phyloP scores from a whole-genome alignment of 2,113 vertebrate species.

The Helogale parvula region DNA sequence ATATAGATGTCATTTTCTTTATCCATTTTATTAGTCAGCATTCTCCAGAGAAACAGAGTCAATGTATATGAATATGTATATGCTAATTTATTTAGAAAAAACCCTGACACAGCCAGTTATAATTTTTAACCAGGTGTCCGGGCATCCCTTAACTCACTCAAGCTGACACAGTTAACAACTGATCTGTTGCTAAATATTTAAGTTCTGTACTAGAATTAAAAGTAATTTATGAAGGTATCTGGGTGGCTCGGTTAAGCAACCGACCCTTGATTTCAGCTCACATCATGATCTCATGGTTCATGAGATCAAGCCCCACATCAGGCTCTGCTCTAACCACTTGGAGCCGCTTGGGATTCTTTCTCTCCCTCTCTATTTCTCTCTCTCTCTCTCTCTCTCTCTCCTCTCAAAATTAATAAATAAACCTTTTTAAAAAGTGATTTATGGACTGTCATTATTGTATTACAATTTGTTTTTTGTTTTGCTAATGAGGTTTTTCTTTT shows the following conservation, averaged over 20 bases:
- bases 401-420: no score
- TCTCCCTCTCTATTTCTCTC: no score
- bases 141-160: background rate
- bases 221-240: background rate
- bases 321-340: no score
- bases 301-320: no score
- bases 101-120: background rate
- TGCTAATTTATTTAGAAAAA: background rate
- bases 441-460: background rate
- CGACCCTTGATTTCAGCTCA: no score
- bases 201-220: background rate
- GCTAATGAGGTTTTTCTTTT: background rate
- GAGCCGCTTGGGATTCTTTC: no score
- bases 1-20: background rate
- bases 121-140: background rate
- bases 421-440: background rate
- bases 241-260: no score
- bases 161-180: background rate
- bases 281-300: no score
- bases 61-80: background rate
- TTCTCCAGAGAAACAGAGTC: background rate
- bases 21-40: background rate
- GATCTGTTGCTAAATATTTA: background rate
- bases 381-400: no score
- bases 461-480: background rate